Percentiles rank a stretch among this genome's conserved stretches.
phyloP scores from a whole-genome alignment of 2,888 invertebrate species.

The Myopa tessellatipennis region DNA sequence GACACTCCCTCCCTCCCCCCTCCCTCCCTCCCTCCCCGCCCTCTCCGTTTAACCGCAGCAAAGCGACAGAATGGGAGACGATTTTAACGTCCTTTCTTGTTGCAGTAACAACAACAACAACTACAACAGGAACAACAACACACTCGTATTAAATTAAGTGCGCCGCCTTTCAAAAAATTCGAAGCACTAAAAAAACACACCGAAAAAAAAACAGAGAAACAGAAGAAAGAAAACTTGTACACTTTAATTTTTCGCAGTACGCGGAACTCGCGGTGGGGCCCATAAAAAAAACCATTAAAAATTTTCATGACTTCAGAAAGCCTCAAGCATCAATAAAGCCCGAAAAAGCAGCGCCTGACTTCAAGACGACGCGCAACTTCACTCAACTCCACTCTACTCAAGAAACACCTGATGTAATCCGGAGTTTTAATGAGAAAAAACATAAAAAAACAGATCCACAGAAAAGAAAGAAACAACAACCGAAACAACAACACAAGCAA shows the following conservation, averaged over 20 bases:
- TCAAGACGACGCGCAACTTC: not conserved
- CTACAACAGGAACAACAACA: not conserved
- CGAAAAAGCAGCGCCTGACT: not conserved
- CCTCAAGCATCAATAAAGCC: not conserved
- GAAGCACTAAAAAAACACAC: too few relatives aligned
- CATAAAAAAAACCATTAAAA: slow-evolving; percentile 17
- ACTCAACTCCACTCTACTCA: too few relatives aligned
- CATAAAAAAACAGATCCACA: not conserved
- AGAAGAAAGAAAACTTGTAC: not conserved
- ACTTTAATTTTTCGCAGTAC: slow-evolving; percentile 12
- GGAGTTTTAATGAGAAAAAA: not conserved
- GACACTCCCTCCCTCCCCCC: too few relatives aligned
- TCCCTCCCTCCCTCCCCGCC: too few relatives aligned
- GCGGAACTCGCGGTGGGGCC: slow-evolving; percentile 9
- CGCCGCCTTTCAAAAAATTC: not conserved
- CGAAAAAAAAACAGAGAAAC: not conserved
- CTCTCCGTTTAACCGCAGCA: too few relatives aligned
- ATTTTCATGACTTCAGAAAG: slow-evolving; percentile 4
- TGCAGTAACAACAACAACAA: not conserved
- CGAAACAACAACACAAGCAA: not conserved
- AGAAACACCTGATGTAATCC: slow-evolving; percentile 20
- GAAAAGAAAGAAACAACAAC: too few relatives aligned
- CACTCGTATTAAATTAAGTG: not conserved
- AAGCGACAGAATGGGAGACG: too few relatives aligned
- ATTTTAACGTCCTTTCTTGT: not conserved